Evolutionary conservation across 2,888 invertebrate species (phyloP).

Genomic region (Xestia xanthographa): DNA sequence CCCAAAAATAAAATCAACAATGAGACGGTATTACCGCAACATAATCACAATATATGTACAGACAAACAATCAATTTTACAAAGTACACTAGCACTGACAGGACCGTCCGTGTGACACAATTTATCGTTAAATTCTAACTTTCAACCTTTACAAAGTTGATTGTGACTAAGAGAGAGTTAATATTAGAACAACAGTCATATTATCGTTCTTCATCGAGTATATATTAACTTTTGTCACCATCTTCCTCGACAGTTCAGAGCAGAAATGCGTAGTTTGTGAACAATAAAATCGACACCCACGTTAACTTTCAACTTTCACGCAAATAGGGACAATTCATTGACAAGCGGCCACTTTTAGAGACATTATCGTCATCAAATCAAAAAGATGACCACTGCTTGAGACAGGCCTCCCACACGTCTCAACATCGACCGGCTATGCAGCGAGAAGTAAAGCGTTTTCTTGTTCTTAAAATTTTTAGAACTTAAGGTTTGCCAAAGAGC

Average conservation of each 20-base stretch:
- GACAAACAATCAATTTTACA: constrained; percentile 33
- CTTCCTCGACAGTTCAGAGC: constrained; percentile 16
- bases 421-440: not conserved
- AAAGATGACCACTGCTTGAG: not conserved
- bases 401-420: not conserved
- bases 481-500: no score
- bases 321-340: no score
- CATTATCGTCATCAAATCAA: not conserved
- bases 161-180: constrained; percentile 59
- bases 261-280: constrained; percentile 25
- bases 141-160: constrained; percentile 57
- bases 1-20: constrained; percentile 29
- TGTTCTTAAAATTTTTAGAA: no score
- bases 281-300: constrained; percentile 26
- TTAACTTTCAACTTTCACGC: not conserved
- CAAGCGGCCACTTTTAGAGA: not conserved
- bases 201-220: constrained; percentile 48
- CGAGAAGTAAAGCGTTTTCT: not conserved
- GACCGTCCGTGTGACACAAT: constrained; percentile 43
- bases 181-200: constrained; percentile 49
- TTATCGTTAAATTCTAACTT: constrained; percentile 61
- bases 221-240: constrained; percentile 35
- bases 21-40: constrained; percentile 3
- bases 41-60: constrained; percentile 11
- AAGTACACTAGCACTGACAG: constrained; percentile 43